Evolutionary conservation across 2,888 invertebrate species (phyloP), one percentile per base, ranked within the genome.

Genomic region (Cenopis cana): DNA sequence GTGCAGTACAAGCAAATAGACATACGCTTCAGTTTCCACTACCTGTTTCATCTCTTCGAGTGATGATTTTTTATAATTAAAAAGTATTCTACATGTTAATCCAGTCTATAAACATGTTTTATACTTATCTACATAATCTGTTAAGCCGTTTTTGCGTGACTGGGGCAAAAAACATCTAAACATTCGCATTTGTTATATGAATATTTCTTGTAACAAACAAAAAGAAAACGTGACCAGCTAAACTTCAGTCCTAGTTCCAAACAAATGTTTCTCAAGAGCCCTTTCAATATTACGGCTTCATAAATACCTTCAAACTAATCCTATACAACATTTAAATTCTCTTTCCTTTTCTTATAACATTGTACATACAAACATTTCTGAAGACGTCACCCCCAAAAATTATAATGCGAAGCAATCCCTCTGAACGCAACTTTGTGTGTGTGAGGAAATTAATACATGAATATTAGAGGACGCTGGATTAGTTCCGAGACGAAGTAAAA

Each of bases 381-480:
- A 52, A 61, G 36, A 52, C 36, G 9, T 17, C 29, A 14, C 61
- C 62, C 50, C 50, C 6, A 61, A 49, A 18, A 62, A 36, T 46
- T 60, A 50, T 14, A 20, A 62, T 33, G 14, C 11, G 41, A 41
- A 41, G 50, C 49, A 61, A 50, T 50, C 62, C 50, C 49, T 61
- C 49, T 33, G 49, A 29, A 49, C 46, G 6, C 14, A 57, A 55
- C 57, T 60, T 70, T 73, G 75, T 74, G 71, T 74, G 75, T 52
- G 72, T 70, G 66, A 54, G 75, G 73, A 77, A 77, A 75, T 80
- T 78, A 79, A 78, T 78, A 77, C 78, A 77, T 75, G 77, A 77
- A 77, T 77, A 77, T 75, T 76, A 75, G 74, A 77, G 76, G 76
- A 75, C 75, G 66, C 73, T 68, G 66, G 73, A 70, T 74, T 76